Evolutionary conservation across 2,888 invertebrate species (phyloP), one percentile per base, ranked within the genome.

Genomic region (Eilema caniola): DNA sequence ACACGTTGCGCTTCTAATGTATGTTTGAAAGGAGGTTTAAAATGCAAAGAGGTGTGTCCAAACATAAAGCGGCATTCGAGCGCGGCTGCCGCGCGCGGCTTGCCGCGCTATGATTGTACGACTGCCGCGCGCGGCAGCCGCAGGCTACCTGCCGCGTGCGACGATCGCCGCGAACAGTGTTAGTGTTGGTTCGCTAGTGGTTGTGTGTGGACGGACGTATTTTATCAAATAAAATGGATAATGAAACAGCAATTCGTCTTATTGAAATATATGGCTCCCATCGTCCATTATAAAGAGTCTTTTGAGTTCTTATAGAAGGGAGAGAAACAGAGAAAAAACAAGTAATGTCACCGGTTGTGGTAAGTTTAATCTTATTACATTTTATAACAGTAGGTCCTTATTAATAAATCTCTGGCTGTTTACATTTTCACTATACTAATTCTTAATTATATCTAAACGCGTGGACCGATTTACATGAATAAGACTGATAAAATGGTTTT

Each of bases 401-500:
- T 64, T 69, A 64, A 61, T 47, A 63, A 62, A 68, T 62, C 37
- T 62, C 62, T 68, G 62, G 68, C 68, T 62, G 68, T 68, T 68
- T 62, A 68, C 68, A 62, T 62, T 57, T 68, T 66, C 66, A 66
- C 66, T 66, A 66, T 66, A 66, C 66, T 66, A 66, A 65, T 65
- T 65, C 65, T 65, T 65, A 65, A 65, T 65, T 56, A 73, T 70
- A 67, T 75, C 71, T 75, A 75, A 71, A 66, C 75, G 71, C 73
- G 69, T 73, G 41, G 33, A 75, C 73, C 73, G 16, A 75, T 65
- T 73, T 62, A 75, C 69, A 73, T 71, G 72, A 73, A 66, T 73
- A 60, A 73, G 66, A 73, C 73, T 25, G 67, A 69, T 73, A 66
- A 74, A 76, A 73, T 76, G 62, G 66, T 73, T 72, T 70, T 70